These are phyloP conservation scores for Chloromyia formosa DNA, from an alignment of 2,888 invertebrate species.

Conservation along the genomic window DNA sequence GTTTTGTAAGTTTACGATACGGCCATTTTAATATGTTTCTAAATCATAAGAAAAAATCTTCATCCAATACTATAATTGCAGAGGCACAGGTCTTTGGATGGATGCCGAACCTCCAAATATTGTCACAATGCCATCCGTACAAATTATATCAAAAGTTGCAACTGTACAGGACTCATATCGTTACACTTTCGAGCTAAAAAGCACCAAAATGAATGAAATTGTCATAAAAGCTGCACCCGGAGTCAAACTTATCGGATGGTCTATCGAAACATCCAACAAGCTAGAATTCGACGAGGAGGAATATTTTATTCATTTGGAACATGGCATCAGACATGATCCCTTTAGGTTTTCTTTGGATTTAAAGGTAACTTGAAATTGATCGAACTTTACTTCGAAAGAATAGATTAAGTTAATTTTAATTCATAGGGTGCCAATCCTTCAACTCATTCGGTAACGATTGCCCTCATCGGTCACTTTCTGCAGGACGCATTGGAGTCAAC, in stretches of 20 bases:
- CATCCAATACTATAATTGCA: slow-evolving; percentile 43
- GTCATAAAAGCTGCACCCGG: slow-evolving; percentile 57
- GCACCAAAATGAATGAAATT: slow-evolving; percentile 61
- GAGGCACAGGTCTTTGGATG: slow-evolving; percentile 60
- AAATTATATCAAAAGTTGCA: slow-evolving; percentile 55
- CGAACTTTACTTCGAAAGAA: background rate
- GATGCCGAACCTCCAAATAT: slow-evolving; percentile 58
- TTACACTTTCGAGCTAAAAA: slow-evolving; percentile 57
- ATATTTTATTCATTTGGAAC: slow-evolving; percentile 60
- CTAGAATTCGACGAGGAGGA: slow-evolving; percentile 56
- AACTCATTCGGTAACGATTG: slow-evolving; percentile 4
- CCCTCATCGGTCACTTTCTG: slow-evolving; percentile 4
- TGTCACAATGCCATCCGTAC: slow-evolving; percentile 52
- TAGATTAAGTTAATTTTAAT: background rate
- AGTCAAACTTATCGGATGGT: slow-evolving; percentile 56
- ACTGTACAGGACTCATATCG: slow-evolving; percentile 54
- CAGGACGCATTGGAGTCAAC: background rate
- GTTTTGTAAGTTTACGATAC: slow-evolving; percentile 19
- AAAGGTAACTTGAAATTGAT: background rate
- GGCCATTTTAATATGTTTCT: too few species aligned
- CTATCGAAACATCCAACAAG: slow-evolving; percentile 56
- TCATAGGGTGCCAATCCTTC: background rate
- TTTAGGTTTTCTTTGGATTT: slow-evolving; percentile 17
- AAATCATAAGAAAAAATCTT: too few species aligned
- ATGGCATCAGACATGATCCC: slow-evolving; percentile 52